Percentiles rank a stretch among this genome's conserved stretches.
Conservation (phyloP, 1,140 invertebrate genomes). For the Zaprionus inermis region DNA sequence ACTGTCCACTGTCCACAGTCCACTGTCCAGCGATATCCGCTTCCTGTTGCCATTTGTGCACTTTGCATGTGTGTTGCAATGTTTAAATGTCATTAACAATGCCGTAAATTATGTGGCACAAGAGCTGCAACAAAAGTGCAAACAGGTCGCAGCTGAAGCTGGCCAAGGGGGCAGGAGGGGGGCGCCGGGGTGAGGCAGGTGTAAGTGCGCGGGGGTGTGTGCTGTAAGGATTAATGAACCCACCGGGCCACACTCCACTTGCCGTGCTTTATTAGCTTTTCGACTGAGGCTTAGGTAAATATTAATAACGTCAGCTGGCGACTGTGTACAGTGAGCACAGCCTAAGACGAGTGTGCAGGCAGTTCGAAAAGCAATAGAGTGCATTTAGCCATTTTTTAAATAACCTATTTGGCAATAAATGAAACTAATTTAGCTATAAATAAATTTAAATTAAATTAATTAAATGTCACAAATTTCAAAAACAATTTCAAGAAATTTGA, state of each 20-base stretch:
- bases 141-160: slow-evolving; percentile 4
- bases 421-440: too few relatives aligned
- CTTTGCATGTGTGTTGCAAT: slow-evolving; percentile 72
- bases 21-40: slow-evolving; percentile 16
- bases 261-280: slow-evolving; percentile 73
- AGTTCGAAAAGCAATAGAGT: too few relatives aligned
- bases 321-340: slow-evolving; percentile 1
- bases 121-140: slow-evolving; percentile 49
- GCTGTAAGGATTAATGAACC: slow-evolving; percentile 26
- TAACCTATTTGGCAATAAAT: too few relatives aligned
- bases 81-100: slow-evolving; percentile 79
- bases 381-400: too few relatives aligned
- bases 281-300: slow-evolving; percentile 71
- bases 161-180: too few relatives aligned
- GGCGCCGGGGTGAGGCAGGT: background rate
- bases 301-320: slow-evolving; percentile 62
- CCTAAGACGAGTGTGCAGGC: background rate
- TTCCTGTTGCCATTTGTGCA: slow-evolving; percentile 60
- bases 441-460: too few relatives aligned
- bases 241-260: slow-evolving; percentile 18
- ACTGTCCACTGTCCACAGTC: slow-evolving; percentile 4
- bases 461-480: too few relatives aligned
- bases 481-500: too few relatives aligned
- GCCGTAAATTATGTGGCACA: slow-evolving; percentile 66
- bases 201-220: background rate